Base-by-base conservation (phyloP, 23 tunicate genomes). In the Clavelina lepadiformis region DNA sequence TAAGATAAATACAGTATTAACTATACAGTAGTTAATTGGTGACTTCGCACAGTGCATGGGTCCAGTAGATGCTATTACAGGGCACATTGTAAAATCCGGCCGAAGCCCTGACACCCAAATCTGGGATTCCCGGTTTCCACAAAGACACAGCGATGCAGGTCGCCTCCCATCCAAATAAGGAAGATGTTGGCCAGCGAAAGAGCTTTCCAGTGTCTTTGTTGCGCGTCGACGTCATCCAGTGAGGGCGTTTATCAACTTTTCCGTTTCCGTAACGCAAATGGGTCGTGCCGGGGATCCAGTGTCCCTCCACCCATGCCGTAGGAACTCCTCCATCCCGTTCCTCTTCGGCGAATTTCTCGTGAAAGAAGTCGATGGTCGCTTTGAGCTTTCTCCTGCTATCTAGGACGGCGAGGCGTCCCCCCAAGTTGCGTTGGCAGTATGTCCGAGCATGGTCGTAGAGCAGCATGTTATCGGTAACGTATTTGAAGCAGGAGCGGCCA, bases 51-150 rank as follows among this genome's bases (percentile, higher is more conserved):
- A 81, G 38, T 20, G 88, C 68, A 53, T 81, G 68, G 0, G 88
- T 73, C 53, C 59, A 72, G 57, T 64, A 72, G 38, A 81, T 33
- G 22, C 46, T 35, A 29, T 81, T 41, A 37, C 88, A 81, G 5
- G 68, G 70, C 52, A 73, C 74, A 54, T 81, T 81, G 65, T 81
- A 81, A 34, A 81, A 23, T 33, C 88, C 88, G 6, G 88, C 68
- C n/a, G n/a, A n/a, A n/a, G n/a, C n/a, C 20, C 21, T 32, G 23
- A n/a, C 20, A 0, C 74, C 51, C 4, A 22, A 15, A 30, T 35
- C 35, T 13, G 65, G 64, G 25, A 30, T 26, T 32, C 44, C 45
- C 26, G 28, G 62, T 55, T 65, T 66, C 88, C 88, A 81, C 29
- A 72, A 55, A 5, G 88, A 65, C 64, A 60, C 66, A 26, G 60